Conservation (phyloP, 1,140 invertebrate genomes). For the Neotoxoptera formosana region DNA sequence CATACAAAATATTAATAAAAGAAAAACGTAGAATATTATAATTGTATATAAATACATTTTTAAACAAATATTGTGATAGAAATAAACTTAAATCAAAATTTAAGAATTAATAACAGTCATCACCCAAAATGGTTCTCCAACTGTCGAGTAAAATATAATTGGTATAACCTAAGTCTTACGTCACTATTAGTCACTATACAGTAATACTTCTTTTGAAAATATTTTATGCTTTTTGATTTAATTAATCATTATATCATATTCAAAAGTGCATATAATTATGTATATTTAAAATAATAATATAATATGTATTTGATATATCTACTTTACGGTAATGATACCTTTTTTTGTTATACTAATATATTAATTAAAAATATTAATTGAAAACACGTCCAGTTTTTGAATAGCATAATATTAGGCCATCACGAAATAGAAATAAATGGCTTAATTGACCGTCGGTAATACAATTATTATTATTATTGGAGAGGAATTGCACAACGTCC, state of each 20-base stretch:
- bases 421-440: background rate
- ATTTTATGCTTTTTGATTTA: background rate
- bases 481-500: background rate
- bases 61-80: background rate
- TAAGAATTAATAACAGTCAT: background rate
- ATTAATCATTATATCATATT: background rate
- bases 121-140: background rate
- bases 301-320: no score
- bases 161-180: background rate
- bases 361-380: background rate
- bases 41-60: background rate
- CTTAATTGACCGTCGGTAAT: background rate
- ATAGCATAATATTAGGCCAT: background rate
- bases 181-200: background rate
- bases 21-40: background rate
- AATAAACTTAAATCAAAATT: background rate
- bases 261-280: background rate
- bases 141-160: background rate
- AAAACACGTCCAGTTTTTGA: background rate
- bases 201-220: background rate
- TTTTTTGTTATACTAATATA: no score
- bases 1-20: background rate
- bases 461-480: constrained; percentile 5
- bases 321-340: no score
- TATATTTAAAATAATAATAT: background rate